Base-by-base conservation (phyloP, 1,140 invertebrate species). In the Melanaphis sacchari region DNA sequence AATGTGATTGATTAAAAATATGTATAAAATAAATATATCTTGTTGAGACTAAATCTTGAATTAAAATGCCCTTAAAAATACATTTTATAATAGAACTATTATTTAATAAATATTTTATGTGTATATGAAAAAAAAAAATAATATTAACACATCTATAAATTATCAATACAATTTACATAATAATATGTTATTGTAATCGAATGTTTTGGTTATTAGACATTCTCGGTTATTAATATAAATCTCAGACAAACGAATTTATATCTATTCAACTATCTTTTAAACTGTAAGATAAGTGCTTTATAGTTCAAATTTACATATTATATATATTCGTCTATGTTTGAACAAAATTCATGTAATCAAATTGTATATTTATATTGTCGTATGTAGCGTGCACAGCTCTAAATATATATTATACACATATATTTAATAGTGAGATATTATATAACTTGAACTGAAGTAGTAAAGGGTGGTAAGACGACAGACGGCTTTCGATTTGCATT, bases 401-500 rank as follows among this genome's bases (percentile, higher is more conserved):
- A 18, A n/a, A 66, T 66, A 31, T 59, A 59, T 59, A 31, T 31
- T 66, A 18, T n/a, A n/a, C 15, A 15, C n/a, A n/a, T 66, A n/a
- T 31, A 59, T 59, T 66, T 76, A 76, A 76, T 41, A 40, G 82
- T 84, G 82, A 84, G 40, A 84, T 84, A 84, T 40, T 52, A n/a
- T 89, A 88, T 54, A 38, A n/a, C 9, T 89, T 52, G 8, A 89
- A 38, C 88, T 4, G 36, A 36, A 52, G 46, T n/a, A 52, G n/a
- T 84, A 88, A 89, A 89, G 88, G 88, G 88, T 89, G 49, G 36
- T 89, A 38, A 89, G n/a, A 54, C 49, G 49, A 54, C 46, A 43
- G 49, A 54, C 46, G 49, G 88, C n/a, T 89, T 89, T 93, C 91
- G 91, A 93, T 93, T 93, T 93, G 91, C 81, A 93, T 93, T 93